Percentiles rank a stretch among this genome's conserved stretches.
phyloP scores from a whole-genome alignment of 2,888 invertebrate genomes.

The Limenitis arthemis region DNA sequence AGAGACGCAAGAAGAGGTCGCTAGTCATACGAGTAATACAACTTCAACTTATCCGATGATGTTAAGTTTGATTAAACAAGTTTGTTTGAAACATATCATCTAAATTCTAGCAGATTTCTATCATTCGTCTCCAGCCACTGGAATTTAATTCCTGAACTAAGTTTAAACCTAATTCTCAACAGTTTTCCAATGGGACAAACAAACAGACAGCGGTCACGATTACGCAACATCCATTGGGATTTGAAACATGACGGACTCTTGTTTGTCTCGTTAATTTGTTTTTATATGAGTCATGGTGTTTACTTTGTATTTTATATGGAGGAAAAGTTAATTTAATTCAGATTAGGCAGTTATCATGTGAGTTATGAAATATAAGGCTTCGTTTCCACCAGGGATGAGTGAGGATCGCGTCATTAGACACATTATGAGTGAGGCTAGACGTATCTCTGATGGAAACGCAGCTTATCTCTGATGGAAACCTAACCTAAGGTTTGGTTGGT shows the following conservation, averaged over 20 bases:
- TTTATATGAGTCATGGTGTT: slow-evolving; percentile 6
- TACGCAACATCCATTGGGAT: slow-evolving; percentile 14
- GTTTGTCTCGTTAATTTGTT: slow-evolving; percentile 12
- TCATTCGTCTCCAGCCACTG: neutral
- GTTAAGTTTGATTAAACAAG: no score
- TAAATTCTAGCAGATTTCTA: no score
- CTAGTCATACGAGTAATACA: no score
- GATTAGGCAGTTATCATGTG: slow-evolving; percentile 16
- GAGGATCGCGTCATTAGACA: no score
- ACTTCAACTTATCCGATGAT: neutral
- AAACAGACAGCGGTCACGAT: slow-evolving; percentile 15
- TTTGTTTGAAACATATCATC: no score
- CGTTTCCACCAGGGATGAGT: no score
- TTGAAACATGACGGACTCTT: slow-evolving; percentile 11
- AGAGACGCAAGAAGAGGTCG: no score
- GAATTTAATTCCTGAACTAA: neutral
- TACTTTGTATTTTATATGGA: neutral
- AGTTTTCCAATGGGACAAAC: slow-evolving; percentile 27
- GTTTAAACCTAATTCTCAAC: neutral
- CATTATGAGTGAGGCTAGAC: no score
- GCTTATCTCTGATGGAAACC: no score
- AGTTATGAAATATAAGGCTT: no score
- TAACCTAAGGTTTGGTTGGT: no score
- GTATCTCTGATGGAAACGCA: no score
- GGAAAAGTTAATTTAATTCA: slow-evolving; percentile 15